Conservation (phyloP, 2,888 invertebrate genomes). For the Stramonita haemastoma region DNA sequence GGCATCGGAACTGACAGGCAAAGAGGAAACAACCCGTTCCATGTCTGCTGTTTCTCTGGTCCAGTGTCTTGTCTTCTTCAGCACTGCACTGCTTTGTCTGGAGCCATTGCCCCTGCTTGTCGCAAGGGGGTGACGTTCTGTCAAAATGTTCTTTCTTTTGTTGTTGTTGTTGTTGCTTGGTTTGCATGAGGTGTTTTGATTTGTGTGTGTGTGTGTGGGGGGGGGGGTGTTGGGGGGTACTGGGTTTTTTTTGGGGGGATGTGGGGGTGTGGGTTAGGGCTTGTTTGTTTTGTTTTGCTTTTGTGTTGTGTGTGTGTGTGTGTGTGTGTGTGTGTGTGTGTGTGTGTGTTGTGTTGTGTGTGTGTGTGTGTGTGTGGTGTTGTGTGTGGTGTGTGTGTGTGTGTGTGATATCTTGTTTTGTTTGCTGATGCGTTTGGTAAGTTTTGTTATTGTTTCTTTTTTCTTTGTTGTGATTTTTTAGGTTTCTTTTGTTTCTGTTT, state of each 20-base stretch:
- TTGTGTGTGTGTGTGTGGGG: background rate
- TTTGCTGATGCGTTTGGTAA: too few species aligned
- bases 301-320: background rate
- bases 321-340: background rate
- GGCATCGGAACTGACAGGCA: constrained; percentile 18
- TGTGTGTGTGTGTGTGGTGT: background rate
- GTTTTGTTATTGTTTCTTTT: too few species aligned
- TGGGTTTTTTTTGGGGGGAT: background rate
- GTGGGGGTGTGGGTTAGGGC: background rate
- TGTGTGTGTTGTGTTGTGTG: background rate
- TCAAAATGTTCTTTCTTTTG: background rate
- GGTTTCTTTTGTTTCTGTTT: too few species aligned
- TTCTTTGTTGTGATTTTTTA: too few species aligned
- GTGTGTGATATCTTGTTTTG: too few species aligned
- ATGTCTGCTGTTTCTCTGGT: background rate
- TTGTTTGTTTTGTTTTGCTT: background rate
- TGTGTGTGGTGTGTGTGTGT: background rate
- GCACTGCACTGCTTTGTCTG: too few species aligned
- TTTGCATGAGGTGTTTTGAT: background rate
- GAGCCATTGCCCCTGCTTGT: too few species aligned
- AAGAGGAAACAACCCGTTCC: constrained; percentile 24
- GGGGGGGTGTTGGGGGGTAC: background rate
- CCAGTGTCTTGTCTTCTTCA: too few species aligned
- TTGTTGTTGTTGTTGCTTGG: background rate
- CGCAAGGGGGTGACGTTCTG: background rate